These are phyloP conservation scores for Torymus aiolomorphi DNA, from an alignment of 2,888 invertebrate genomes.

Conservation along the genomic window DNA sequence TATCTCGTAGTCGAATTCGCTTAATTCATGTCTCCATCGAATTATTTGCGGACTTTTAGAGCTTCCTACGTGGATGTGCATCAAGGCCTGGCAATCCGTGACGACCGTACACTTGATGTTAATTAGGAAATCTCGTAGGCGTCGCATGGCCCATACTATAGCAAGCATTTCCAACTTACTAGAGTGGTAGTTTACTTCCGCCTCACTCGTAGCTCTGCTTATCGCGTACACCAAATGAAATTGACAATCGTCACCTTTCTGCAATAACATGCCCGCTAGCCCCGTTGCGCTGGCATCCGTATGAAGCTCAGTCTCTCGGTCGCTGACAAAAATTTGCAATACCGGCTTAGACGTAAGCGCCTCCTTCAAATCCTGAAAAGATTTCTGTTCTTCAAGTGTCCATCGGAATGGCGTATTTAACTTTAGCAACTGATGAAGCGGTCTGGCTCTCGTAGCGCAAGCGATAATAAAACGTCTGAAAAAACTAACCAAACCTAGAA, in stretches of 20 bases:
- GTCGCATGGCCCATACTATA: too few relatives aligned
- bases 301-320: background rate
- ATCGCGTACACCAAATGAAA: background rate
- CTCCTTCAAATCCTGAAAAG: background rate
- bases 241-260: too few relatives aligned
- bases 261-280: too few relatives aligned
- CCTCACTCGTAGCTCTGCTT: background rate
- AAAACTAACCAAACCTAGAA: slow-evolving; percentile 58
- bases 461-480: slow-evolving; percentile 33
- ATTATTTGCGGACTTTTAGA: slow-evolving; percentile 32
- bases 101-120: background rate
- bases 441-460: background rate
- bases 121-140: background rate
- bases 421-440: background rate
- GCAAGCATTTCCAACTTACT: background rate
- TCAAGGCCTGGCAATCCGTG: background rate
- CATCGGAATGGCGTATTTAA: background rate
- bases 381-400: background rate
- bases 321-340: background rate
- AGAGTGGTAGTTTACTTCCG: background rate
- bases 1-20: slow-evolving; percentile 56
- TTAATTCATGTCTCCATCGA: slow-evolving; percentile 43
- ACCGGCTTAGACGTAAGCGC: background rate
- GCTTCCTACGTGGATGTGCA: slow-evolving; percentile 12
- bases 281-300: background rate